Evolutionary conservation across 2,113 vertebrate genomes (phyloP).

Genomic region (Smithornis capensis): DNA sequence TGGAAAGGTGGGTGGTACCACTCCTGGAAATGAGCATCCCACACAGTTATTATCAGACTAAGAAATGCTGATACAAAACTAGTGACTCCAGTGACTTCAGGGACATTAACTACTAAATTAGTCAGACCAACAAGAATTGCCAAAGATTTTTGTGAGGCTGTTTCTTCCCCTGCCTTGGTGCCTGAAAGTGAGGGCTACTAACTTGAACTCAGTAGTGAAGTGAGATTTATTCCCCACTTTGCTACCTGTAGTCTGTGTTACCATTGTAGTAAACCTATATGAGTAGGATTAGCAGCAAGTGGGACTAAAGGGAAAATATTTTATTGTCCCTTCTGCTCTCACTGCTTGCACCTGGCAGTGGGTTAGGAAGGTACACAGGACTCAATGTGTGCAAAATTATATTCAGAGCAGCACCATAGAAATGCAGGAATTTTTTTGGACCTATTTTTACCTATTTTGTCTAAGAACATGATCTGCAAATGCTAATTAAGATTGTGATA

Average conservation of each 20-base stretch:
- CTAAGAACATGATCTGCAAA: not conserved
- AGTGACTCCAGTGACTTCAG: not conserved
- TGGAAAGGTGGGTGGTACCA: not conserved
- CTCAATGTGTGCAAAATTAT: not conserved
- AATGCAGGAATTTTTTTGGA: not conserved
- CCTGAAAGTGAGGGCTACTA: not conserved
- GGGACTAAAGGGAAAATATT: not conserved
- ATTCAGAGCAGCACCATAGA: not conserved
- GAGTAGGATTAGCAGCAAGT: not conserved
- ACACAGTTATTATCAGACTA: not conserved
- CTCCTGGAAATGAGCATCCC: not conserved
- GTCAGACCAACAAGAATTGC: not conserved
- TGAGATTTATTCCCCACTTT: not conserved
- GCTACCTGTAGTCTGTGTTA: not conserved
- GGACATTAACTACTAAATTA: not conserved
- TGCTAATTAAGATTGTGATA: not conserved
- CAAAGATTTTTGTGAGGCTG: not conserved
- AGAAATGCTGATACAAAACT: not conserved
- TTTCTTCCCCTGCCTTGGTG: not conserved
- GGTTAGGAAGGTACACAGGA: not conserved
- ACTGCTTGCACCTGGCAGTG: not conserved
- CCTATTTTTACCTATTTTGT: not conserved
- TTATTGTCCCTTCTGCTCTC: not conserved
- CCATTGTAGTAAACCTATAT: not conserved
- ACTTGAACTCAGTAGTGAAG: not conserved